Base-by-base conservation (phyloP, 2,113 vertebrate species). In the Strigops habroptila region DNA sequence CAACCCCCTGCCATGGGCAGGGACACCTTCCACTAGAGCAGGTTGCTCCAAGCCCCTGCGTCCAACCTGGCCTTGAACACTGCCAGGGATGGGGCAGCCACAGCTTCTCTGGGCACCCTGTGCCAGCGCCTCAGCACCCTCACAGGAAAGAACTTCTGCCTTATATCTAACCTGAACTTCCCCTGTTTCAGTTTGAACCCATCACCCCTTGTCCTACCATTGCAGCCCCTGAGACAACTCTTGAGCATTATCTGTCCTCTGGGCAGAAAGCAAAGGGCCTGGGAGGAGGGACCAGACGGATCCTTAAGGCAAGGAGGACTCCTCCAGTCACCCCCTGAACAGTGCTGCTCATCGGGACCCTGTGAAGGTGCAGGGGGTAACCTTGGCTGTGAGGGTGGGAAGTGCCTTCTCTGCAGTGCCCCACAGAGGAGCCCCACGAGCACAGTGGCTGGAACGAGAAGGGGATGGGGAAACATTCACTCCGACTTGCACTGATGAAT, bases 381-480 rank as follows among this genome's bases (percentile, higher is more conserved):
- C 30, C 48, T 31, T 12, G 67, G 30, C 57, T 48, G 41, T 30
- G 24, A 1, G 16, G 18, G 19, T n/a, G 27, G 64, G 39, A 62
- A 53, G 21, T n/a, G 12, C 15, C 67, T 41, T 55, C 57, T 30
- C 67, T 19, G 18, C 24, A 6, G 18, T 10, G 35, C 37, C 28
- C n/a, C 46, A 12, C 4, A 13, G 39, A 39, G 67, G 41, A 55
- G 6, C 35, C 18, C 24, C 30, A 25, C 2, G 28, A 3, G 16
- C 1, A 3, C 39, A 30, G 48, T 1, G 1, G 9, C 49, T 49
- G 68, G 10, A 8, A 17, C 4, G 41, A 49, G 30, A 31, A 53
- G 28, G 18, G 12, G 21, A 33, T 39, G 59, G 24, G 43, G 43
- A 30, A 57, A 30, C 1, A 1, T 19, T 18, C 4, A 1, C 4